Percentiles rank a stretch among this genome's conserved stretches.
phyloP scores from a whole-genome alignment of 2,797 vertebrate genomes.

The Babyrousa celebensis region DNA sequence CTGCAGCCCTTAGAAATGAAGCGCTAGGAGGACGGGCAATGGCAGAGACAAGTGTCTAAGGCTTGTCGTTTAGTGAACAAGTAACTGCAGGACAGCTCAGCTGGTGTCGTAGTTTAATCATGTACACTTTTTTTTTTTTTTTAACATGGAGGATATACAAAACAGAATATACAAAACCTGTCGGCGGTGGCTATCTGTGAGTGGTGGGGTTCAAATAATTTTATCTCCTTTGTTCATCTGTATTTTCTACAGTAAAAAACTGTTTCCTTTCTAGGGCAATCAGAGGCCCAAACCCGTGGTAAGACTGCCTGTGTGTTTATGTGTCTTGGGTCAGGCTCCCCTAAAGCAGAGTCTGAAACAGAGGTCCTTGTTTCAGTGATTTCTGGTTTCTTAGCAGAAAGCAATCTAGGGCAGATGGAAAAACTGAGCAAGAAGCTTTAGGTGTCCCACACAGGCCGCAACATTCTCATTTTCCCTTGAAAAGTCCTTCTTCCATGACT shows the following conservation, averaged over 20 bases:
- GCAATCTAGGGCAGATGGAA: rapidly evolving
- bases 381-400: background rate
- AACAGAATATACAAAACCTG: background rate
- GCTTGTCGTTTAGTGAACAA: background rate
- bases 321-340: background rate
- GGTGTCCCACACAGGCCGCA: rapidly evolving
- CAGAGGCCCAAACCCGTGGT: too few species aligned
- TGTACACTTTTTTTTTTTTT: background rate
- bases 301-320: background rate
- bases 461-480: background rate
- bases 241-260: background rate
- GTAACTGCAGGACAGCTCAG: background rate
- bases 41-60: background rate
- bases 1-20: background rate
- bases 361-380: background rate
- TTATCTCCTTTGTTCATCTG: background rate
- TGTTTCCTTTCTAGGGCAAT: background rate
- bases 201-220: background rate
- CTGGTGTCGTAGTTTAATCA: background rate
- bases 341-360: background rate
- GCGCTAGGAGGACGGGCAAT: background rate
- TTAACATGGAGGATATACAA: background rate
- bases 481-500: background rate
- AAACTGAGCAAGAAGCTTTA: background rate
- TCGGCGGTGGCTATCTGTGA: background rate